Evolutionary conservation across 2,888 invertebrate species (phyloP).

Genomic region (Theretra japonica): DNA sequence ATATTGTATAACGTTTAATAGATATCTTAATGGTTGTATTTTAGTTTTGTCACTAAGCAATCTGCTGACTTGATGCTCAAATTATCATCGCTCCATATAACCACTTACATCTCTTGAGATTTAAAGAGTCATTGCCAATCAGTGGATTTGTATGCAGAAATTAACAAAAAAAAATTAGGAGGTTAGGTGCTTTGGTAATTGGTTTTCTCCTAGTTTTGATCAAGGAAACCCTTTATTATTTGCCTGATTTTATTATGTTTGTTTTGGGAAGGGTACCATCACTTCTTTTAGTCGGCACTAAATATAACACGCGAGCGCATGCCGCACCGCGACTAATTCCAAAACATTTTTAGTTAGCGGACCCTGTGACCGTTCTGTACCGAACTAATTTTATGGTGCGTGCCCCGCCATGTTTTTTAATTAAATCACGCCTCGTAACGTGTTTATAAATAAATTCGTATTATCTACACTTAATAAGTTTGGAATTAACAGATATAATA

Average conservation of each 20-base stretch:
- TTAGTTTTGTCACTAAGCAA: too few species aligned
- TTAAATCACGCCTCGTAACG: constrained; percentile 23
- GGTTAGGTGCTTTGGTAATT: too few species aligned
- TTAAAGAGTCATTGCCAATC: too few species aligned
- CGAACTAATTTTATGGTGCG: constrained; percentile 70
- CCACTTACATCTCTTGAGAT: too few species aligned
- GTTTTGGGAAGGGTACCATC: background rate
- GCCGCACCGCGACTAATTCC: constrained; percentile 61
- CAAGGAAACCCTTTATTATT: background rate
- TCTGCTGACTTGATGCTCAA: too few species aligned
- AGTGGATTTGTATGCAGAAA: too few species aligned
- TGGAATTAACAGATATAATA: background rate
- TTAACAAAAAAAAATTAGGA: too few species aligned
- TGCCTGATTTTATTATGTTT: background rate
- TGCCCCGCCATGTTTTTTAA: constrained; percentile 42
- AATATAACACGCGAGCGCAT: constrained; percentile 54
- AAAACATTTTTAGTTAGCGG: constrained; percentile 43
- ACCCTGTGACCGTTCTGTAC: constrained; percentile 46
- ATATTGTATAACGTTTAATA: too few species aligned
- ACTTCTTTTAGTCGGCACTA: constrained; percentile 33
- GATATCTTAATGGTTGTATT: too few species aligned
- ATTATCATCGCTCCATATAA: too few species aligned
- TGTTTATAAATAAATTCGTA: background rate
- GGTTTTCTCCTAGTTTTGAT: too few species aligned
- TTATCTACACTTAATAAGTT: constrained; percentile 12